Base-by-base conservation (phyloP, 2,888 invertebrate species). In the Pardosa pseudoannulata region DNA sequence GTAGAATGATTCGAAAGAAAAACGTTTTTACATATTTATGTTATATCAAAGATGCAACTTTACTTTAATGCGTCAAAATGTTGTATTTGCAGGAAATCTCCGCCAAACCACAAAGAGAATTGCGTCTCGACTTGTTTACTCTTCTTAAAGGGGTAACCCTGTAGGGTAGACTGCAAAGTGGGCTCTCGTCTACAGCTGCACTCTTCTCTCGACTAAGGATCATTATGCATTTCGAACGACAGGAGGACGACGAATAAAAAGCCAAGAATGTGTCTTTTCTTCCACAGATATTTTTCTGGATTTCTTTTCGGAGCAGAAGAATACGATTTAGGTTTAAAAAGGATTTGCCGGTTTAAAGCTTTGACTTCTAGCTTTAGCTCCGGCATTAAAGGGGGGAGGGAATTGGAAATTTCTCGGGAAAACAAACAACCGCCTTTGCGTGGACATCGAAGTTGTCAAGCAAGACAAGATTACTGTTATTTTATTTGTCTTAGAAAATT, bases 281-380 rank as follows among this genome's bases (percentile, higher is more conserved):
- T 74, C 71, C 27, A 23, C 36, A 64, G 39, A 73, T 80, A 67
- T 76, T 75, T 82, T 82, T 41, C 75, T 73, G 78, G 67, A 79
- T 78, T 85, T 85, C 78, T 78, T 72, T 73, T 65, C 41, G 36
- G 36, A 83, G 76, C 71, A 62, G 78, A 85, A 85, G 83, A 83
- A 83, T 83, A 83, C 83, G 83, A 85, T 85, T 85, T 85, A 50
- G 78, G 78, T 85, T 85, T 85, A 85, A 85, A 85, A 85, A 78
- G 83, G 83, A 85, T 85, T 85, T 85, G 78, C 83, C 78, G 78
- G 78, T 85, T 85, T 85, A 85, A 85, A 68, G 83, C 83, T 73
- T 79, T 85, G 83, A 78, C 83, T 85, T 85, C 76, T 74, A 74
- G 73, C 80, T 81, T 74, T 75, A 64, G 70, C 81, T 82, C 23